These are phyloP conservation scores for Apus apus DNA, from an alignment of 2,113 vertebrate genomes.

Conservation along the genomic window DNA sequence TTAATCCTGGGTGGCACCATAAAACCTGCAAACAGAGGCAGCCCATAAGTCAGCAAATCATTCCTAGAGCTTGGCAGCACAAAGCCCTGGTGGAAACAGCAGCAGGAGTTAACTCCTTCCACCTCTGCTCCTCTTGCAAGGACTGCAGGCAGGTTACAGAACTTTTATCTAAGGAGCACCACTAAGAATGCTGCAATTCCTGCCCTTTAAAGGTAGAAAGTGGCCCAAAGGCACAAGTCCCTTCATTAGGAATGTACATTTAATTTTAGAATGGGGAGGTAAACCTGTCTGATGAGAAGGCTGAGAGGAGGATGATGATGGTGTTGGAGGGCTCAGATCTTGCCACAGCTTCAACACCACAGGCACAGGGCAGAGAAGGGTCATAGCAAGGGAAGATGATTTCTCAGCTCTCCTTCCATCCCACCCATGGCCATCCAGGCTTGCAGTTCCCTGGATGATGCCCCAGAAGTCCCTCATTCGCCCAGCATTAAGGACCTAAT, in stretches of 20 bases:
- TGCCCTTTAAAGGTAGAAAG: not conserved
- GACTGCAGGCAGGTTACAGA: not conserved
- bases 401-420: not conserved
- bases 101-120: not conserved
- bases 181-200: not conserved
- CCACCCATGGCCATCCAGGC: not conserved
- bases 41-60: not conserved
- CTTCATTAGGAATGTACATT: not conserved
- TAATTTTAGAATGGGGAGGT: not conserved
- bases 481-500: not conserved
- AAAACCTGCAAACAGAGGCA: not conserved
- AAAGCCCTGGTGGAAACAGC: not conserved
- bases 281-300: not conserved
- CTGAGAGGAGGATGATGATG: not conserved
- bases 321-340: not conserved
- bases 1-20: slow-evolving; percentile 14
- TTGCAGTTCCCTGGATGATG: rapidly evolving
- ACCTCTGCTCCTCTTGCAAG: not conserved
- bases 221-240: not conserved
- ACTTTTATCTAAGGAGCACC: not conserved
- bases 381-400: not conserved
- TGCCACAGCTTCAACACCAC: not conserved
- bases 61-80: not conserved
- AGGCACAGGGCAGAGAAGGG: not conserved
- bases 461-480: not conserved